These are phyloP conservation scores for Fragum fragum DNA, from an alignment of 2,888 invertebrate species.

Conservation along the genomic window DNA sequence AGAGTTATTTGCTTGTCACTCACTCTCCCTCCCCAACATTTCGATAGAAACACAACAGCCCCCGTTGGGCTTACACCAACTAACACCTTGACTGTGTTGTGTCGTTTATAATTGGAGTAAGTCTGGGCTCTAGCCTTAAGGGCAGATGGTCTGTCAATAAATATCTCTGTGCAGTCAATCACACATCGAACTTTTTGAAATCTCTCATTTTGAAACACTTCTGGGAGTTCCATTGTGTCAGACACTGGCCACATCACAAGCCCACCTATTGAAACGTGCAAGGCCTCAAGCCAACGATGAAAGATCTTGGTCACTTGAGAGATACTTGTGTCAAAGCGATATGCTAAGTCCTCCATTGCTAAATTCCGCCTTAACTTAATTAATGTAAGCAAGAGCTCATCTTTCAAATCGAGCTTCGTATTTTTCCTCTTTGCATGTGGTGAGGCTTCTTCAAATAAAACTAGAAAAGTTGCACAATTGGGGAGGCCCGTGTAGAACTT, in stretches of 20 bases:
- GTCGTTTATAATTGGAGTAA: slow-evolving; percentile 14
- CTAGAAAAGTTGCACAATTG: background rate
- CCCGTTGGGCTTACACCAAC: slow-evolving; percentile 17
- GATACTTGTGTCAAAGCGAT: background rate
- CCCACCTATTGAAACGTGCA: background rate
- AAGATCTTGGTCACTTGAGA: background rate
- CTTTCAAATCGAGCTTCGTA: background rate
- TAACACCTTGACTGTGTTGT: background rate
- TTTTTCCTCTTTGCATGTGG: background rate
- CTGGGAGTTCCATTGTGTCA: background rate
- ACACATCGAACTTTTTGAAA: background rate
- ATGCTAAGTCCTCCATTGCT: background rate
- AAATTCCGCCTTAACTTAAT: background rate
- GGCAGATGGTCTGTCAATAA: slow-evolving; percentile 2
- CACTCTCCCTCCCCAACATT: slow-evolving; percentile 24
- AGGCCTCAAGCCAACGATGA: background rate
- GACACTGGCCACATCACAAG: background rate
- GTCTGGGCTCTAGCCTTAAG: background rate
- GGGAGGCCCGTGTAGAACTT: background rate
- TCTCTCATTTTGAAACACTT: background rate
- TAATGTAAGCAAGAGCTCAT: background rate
- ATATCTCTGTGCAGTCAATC: slow-evolving; percentile 9
- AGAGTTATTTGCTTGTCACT: slow-evolving; percentile 22
- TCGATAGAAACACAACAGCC: background rate
- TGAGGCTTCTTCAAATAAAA: background rate